Evolutionary conservation across 2,113 vertebrate genomes (phyloP).

Genomic region (Coturnix japonica): DNA sequence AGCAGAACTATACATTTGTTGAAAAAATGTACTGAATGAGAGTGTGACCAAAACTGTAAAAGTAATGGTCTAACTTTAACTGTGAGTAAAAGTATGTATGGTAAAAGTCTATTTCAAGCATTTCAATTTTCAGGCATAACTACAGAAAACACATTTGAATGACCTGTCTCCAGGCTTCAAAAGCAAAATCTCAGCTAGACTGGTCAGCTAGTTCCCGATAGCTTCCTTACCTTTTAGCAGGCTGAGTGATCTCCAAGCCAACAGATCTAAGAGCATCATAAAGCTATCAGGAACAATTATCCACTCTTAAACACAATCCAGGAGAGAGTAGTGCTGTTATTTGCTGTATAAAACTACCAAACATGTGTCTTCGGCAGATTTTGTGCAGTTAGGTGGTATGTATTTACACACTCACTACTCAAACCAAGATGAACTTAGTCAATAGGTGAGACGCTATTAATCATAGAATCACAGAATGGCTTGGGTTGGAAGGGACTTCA

Average conservation of each 20-base stretch:
- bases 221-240: not conserved
- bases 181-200: not conserved
- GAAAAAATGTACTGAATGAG: not conserved
- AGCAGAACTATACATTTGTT: not conserved
- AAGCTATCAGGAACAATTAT: constrained; percentile 8
- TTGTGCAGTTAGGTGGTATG: not conserved
- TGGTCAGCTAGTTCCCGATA: not conserved
- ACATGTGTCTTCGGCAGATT: not conserved
- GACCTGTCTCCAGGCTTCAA: not conserved
- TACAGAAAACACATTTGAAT: not conserved
- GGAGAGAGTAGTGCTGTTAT: not conserved
- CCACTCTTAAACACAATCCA: not conserved
- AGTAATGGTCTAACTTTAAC: not conserved
- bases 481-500: no score
- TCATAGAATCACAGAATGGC: no score
- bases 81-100: not conserved
- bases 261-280: not conserved
- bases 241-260: not conserved
- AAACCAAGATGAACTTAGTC: fast-evolving
- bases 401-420: not conserved
- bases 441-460: not conserved
- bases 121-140: not conserved
- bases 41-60: not conserved
- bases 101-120: not conserved
- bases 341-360: not conserved